Evolutionary conservation across 30 jellyfish, hydroid and myxozoan species (phyloP).

Genomic region (Catostylus mosaicus): DNA sequence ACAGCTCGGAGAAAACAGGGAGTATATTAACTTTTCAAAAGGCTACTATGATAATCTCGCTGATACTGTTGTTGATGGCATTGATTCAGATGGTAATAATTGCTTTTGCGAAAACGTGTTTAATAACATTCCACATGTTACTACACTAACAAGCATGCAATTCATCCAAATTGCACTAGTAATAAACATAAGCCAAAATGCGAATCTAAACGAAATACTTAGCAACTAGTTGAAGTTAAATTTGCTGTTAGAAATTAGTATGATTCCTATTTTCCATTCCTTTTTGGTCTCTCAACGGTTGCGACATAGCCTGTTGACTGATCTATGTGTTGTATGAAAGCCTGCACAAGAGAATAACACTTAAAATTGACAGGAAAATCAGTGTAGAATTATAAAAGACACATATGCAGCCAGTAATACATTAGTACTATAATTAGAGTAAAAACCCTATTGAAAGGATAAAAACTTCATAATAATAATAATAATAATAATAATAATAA

Average conservation of each 20-base stretch:
- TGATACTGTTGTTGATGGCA: too few relatives aligned
- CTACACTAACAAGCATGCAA: too few relatives aligned
- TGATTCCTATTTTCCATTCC: conserved; percentile 15
- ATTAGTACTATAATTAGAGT: neutral
- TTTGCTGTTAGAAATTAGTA: neutral
- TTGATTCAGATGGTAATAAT: too few relatives aligned
- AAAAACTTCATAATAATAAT: too few relatives aligned
- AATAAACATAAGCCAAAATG: neutral
- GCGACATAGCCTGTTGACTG: conserved; percentile 5
- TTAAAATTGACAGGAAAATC: neutral
- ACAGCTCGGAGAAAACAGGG: too few relatives aligned
- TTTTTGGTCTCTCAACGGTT: conserved; percentile 13
- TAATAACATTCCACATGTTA: too few relatives aligned
- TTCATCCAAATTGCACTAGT: too few relatives aligned
- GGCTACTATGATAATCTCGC: too few relatives aligned
- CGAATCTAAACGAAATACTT: neutral
- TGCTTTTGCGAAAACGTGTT: too few relatives aligned
- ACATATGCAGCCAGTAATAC: neutral
- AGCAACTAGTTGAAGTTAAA: neutral
- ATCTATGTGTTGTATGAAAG: neutral
- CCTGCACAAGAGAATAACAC: neutral
- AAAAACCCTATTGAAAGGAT: too few relatives aligned
- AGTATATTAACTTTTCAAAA: too few relatives aligned
- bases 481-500: too few relatives aligned
- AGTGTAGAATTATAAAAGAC: neutral